These are phyloP conservation scores for Mastacembelus armatus DNA, from an alignment of 2,797 vertebrate species.

Conservation along the genomic window DNA sequence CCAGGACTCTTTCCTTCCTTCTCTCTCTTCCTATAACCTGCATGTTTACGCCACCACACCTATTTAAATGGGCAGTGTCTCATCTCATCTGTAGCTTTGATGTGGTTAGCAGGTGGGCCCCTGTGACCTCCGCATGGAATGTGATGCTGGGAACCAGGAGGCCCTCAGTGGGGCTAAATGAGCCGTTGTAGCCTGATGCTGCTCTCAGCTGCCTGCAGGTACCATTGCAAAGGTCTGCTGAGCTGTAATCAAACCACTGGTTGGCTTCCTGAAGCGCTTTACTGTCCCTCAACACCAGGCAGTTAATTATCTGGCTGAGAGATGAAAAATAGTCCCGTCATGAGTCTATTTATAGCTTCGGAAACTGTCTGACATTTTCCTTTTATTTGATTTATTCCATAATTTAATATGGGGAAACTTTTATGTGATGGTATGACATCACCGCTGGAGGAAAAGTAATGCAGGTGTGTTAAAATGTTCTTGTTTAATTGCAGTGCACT, in stretches of 20 bases:
- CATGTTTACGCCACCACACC: conserved; percentile 28
- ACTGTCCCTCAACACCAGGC: conserved; percentile 23
- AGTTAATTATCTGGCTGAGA: conserved; percentile 40
- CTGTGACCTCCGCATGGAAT: conserved; percentile 61
- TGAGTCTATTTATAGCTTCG: conserved; percentile 19
- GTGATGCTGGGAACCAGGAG: conserved; percentile 63
- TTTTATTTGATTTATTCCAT: conserved; percentile 4
- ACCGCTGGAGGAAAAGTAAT: conserved; percentile 9
- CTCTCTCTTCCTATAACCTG: conserved; percentile 12
- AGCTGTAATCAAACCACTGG: conserved; percentile 56
- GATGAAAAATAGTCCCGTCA: conserved; percentile 11
- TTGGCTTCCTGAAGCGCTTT: conserved; percentile 56
- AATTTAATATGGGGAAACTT: neutral
- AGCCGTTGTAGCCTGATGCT: conserved; percentile 40
- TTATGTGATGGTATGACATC: conserved; percentile 26
- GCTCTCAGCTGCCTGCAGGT: conserved; percentile 52
- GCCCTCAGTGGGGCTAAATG: conserved; percentile 31
- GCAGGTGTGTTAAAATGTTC: conserved; percentile 37
- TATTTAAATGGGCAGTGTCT: conserved; percentile 18
- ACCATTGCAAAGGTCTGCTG: conserved; percentile 34
- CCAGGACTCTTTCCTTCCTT: neutral
- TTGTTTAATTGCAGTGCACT: conserved; percentile 29
- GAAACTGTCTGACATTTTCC: conserved; percentile 9
- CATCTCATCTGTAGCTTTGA: conserved; percentile 70
- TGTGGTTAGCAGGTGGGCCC: conserved; percentile 50